A percentile compares a stretch with the other conserved stretches of the same genome.
Evolutionary conservation across 1,140 invertebrate species (phyloP).

Genomic region (Drosophila lacteicornis): DNA sequence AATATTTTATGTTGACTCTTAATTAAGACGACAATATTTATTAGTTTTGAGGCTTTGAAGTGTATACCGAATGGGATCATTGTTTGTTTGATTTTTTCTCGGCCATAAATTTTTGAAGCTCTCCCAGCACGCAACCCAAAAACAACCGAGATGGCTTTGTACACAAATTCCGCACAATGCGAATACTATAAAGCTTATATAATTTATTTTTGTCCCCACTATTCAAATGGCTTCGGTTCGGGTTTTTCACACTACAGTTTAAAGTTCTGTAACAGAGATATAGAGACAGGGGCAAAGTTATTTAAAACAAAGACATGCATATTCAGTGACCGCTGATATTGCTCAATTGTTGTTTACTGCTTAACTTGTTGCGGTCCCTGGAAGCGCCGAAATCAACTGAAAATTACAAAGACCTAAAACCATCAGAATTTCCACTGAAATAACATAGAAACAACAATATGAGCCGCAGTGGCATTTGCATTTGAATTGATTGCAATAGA

Average conservation of each 20-base stretch:
- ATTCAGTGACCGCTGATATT: slow-evolving; percentile 31
- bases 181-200: slow-evolving; percentile 34
- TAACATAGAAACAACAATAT: neutral
- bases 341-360: slow-evolving; percentile 46
- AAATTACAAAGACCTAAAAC: slow-evolving; percentile 3
- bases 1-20: slow-evolving; percentile 1
- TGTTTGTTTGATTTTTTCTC: slow-evolving; percentile 6
- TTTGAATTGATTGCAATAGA: slow-evolving; percentile 66
- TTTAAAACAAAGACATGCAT: slow-evolving; percentile 35
- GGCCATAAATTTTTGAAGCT: slow-evolving; percentile 61
- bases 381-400: slow-evolving; percentile 5
- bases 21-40: neutral
- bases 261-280: slow-evolving; percentile 12
- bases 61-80: slow-evolving; percentile 23
- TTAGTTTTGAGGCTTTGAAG: slow-evolving; percentile 5
- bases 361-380: slow-evolving; percentile 25
- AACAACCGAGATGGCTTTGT: slow-evolving; percentile 14
- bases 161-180: slow-evolving; percentile 9
- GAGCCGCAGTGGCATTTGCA: slow-evolving; percentile 14
- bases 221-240: slow-evolving; percentile 25
- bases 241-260: slow-evolving; percentile 13
- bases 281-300: slow-evolving; percentile 5
- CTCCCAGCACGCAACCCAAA: slow-evolving; percentile 15
- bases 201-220: slow-evolving; percentile 30
- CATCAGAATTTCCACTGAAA: slow-evolving; percentile 1